Base-by-base conservation (phyloP, 1,140 invertebrate genomes). In the Lepeophtheirus salmonis region DNA sequence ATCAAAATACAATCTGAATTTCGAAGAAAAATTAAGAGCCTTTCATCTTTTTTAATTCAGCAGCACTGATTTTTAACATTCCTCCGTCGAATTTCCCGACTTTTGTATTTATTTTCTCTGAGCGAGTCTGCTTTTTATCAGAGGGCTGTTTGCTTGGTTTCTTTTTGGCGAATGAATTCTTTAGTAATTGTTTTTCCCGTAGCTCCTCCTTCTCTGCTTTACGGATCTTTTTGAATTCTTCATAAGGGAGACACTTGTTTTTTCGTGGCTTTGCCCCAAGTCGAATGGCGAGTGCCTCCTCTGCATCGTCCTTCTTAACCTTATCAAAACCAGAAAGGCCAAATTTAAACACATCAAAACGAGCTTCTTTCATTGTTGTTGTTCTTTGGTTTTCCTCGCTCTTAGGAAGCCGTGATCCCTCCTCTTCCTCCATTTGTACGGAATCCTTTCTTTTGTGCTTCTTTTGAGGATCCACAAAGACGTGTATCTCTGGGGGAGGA, bases 71-170 rank as follows among this genome's bases (percentile, higher is more conserved):
- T 51, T 60, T 60, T 1, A 61, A 20, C 17, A 53, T 61, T 52
- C 59, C 59, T 2, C 59, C 59, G 54, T 61, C 59, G 16, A 61
- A 61, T 20, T 56, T 53, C 14, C 59, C 59, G 20, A 61, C 17
- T 21, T 61, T 61, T n/a, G 24, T 21, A 4, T 20, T 13, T 2
- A 60, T 57, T 4, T 21, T 17, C 48, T 52, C 57, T 1, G 12
- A 6, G n/a, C 21, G 54, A 12, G 6, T 26, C 24, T 17, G 18
- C 3, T 23, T 23, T 24, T 12, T 18, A 16, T 41, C 25, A 12
- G 20, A 6, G 2, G 2, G 20, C 26, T 26, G 14, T 3, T 26
- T 57, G 1, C 25, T 57, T 14, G 20, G 21, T 21, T 56, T 56
- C 24, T 56, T 56, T 21, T 57, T 57, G 30, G 25, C 22, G 2